Evolutionary conservation across 2,888 invertebrate genomes (phyloP).

Genomic region (Cremastinae sp.): DNA sequence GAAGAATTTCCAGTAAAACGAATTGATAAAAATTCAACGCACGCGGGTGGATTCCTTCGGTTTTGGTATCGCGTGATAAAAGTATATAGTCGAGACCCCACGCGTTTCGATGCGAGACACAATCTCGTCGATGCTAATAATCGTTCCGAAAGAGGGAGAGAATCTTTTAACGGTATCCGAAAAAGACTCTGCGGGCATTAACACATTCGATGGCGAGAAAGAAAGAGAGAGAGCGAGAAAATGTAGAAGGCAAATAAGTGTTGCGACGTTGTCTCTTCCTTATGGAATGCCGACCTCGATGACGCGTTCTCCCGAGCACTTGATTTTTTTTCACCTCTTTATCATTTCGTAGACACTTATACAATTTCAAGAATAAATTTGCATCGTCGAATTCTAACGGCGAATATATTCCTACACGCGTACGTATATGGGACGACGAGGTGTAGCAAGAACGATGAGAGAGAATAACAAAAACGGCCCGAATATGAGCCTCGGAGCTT

Average conservation of each 20-base stretch:
- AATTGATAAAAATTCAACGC: constrained; percentile 13
- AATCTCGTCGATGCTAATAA: too few species aligned
- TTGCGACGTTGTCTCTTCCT: constrained; percentile 28
- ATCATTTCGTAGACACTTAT: constrained; percentile 12
- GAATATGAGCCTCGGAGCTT: too few species aligned
- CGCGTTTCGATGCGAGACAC: background rate
- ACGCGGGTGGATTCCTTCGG: constrained; percentile 5
- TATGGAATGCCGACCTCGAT: constrained; percentile 58
- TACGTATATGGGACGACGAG: too few species aligned
- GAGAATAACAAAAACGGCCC: constrained; percentile 5
- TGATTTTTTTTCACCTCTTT: background rate
- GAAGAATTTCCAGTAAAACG: background rate
- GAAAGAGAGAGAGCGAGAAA: background rate
- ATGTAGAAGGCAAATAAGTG: background rate
- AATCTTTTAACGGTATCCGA: constrained; percentile 50
- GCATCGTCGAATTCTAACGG: constrained; percentile 37
- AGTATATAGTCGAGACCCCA: background rate
- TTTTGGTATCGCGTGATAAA: background rate
- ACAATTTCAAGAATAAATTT: constrained; percentile 37
- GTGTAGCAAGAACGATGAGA: background rate
- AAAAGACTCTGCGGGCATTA: constrained; percentile 35
- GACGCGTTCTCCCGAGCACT: constrained; percentile 44
- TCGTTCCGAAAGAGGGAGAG: background rate
- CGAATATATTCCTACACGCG: too few species aligned
- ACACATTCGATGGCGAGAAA: background rate